Percentiles rank a stretch among this genome's conserved stretches.
Evolutionary conservation across 2,113 vertebrate genomes (phyloP).

Genomic region (Macquaria ambigua): DNA sequence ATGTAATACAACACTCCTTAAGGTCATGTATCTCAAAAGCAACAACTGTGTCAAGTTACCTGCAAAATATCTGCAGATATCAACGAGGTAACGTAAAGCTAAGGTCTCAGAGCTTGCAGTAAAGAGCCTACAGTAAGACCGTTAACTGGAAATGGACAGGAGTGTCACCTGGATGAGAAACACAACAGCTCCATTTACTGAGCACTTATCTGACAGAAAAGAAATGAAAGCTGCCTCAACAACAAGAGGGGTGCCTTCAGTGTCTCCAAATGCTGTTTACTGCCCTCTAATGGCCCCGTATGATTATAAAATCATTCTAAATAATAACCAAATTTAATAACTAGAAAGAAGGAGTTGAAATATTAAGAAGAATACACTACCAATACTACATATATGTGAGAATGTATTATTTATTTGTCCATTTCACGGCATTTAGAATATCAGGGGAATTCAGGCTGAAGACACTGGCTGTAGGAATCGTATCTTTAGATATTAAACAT

Average conservation of each 20-base stretch:
- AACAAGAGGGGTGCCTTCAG: constrained; percentile 9
- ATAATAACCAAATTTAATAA: not conserved
- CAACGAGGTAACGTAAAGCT: not conserved
- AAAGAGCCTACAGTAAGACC: not conserved
- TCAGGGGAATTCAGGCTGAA: constrained; percentile 4
- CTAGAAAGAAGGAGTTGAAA: not conserved
- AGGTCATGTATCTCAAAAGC: not conserved
- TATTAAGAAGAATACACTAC: not conserved
- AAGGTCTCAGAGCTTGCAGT: not conserved
- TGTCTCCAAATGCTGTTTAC: not conserved
- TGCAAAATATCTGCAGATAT: not conserved
- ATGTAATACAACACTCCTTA: not conserved
- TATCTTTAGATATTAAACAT: constrained; percentile 10
- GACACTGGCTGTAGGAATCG: not conserved
- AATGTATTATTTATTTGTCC: too few species aligned
- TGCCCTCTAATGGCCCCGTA: not conserved
- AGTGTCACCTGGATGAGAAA: not conserved
- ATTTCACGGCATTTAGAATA: not conserved
- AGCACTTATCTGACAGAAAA: not conserved
- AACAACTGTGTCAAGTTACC: not conserved
- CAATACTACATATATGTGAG: not conserved
- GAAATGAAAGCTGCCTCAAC: constrained; percentile 15
- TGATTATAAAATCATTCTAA: not conserved
- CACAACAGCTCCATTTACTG: not conserved
- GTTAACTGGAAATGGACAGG: not conserved